Evolutionary conservation across 1,140 invertebrate genomes (phyloP), one percentile per base, ranked within the genome.

Genomic region (Psilanteris sp.): DNA sequence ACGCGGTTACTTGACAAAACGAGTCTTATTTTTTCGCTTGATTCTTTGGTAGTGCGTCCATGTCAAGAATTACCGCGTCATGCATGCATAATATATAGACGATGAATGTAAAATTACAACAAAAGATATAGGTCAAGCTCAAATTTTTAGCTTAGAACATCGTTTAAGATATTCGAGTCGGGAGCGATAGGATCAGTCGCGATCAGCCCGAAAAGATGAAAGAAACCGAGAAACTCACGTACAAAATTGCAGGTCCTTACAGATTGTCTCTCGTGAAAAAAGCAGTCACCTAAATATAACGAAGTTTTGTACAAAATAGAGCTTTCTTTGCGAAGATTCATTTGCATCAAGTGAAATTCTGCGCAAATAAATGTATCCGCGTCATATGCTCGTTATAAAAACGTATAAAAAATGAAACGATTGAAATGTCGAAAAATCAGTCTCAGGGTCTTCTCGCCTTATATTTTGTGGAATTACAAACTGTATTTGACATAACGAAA

Each of bases 351-450:
- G 22, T 73, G 43, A 26, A 64, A 32, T 36, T 41, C 13, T 61
- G 27, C 44, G 34, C 24, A 73, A 66, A 59, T 52, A 11, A 66
- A 34, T 31, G 61, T 52, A 36, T 16, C 26, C 15, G 34, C 37
- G 43, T 52, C 8, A 7, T 27, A 54, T 62, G 54, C 71, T 59
- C 20, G 1, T 59, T 52, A 46, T 74, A 74, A 52, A 74, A 46
- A 59, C 18, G 41, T 41, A 55, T 67, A 61, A 54, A 48, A 46
- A 62, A 64, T 10, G 9, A 67, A 74, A 59, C 20, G 27, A 36
- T 73, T 61, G 32, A 67, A 67, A 43, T 31, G 54, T 66, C 26
- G 43, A 55, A 74, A 62, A 67, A 74, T 74, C 61, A 74, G 62
- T 74, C 61, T 74, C 70, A 61, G 59, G 32, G 43, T 64, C 10